Conservation (phyloP, 2,797 vertebrate species). For the Gallinago solitaria region DNA sequence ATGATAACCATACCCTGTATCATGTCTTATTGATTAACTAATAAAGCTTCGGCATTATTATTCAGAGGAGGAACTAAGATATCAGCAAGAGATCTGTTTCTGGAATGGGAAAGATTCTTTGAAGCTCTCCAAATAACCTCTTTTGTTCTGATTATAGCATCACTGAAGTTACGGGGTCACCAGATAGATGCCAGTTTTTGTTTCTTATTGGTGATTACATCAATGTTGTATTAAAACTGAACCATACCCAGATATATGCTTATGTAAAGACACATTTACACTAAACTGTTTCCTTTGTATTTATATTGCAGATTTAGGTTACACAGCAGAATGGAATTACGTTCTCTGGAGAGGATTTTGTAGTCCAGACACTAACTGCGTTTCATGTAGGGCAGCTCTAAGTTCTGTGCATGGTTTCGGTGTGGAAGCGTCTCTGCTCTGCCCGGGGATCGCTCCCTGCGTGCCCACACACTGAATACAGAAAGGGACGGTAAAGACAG, state of each 20-base stretch:
- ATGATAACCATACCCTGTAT: conserved; percentile 71
- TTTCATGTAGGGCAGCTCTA: neutral
- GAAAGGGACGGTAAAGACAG: neutral
- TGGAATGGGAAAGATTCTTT: conserved; percentile 26
- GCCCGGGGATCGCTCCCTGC: accelerated
- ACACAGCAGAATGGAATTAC: neutral
- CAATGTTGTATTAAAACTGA: conserved; percentile 6
- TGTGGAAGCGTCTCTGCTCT: neutral
- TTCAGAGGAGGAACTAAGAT: conserved; percentile 56
- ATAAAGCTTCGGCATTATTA: conserved; percentile 68
- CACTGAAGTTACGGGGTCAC: neutral
- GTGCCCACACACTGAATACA: accelerated
- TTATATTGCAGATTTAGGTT: neutral
- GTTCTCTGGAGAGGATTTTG: neutral
- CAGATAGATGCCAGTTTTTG: neutral
- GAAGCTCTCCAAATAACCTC: neutral
- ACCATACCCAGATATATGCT: neutral
- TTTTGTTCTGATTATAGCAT: neutral
- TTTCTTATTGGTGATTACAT: neutral
- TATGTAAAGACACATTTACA: neutral
- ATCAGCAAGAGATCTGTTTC: conserved; percentile 29
- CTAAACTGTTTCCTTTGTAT: neutral
- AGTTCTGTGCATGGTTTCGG: neutral
- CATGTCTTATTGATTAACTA: conserved; percentile 76
- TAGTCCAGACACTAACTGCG: neutral